phyloP scores from a whole-genome alignment of 2,113 vertebrate genomes.

The Hippoglossus stenolepis region DNA sequence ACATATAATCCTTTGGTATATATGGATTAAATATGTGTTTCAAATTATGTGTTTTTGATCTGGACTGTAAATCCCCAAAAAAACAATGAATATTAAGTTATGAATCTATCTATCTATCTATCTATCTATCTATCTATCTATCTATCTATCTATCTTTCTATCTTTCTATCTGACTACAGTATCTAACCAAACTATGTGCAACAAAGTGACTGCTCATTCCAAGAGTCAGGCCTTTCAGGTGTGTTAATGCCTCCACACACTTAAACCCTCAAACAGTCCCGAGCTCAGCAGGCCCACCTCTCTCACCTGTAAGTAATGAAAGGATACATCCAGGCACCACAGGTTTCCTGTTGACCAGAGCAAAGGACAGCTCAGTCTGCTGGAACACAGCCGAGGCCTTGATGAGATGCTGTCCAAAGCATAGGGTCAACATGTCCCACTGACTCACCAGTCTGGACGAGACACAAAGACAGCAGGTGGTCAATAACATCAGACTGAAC shows the following conservation, averaged over 20 bases:
- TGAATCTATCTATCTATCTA: too few relatives aligned
- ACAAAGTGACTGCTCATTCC: background rate
- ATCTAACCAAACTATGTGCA: background rate
- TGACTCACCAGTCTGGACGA: constrained; percentile 40
- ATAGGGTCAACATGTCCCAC: constrained; percentile 10
- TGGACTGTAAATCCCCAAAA: too few relatives aligned
- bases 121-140: too few relatives aligned
- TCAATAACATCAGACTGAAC: constrained; percentile 24
- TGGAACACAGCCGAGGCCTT: constrained; percentile 12
- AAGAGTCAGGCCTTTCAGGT: background rate
- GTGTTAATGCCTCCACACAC: background rate
- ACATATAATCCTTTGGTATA: too few relatives aligned
- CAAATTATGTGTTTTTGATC: too few relatives aligned
- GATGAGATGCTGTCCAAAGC: constrained; percentile 6
- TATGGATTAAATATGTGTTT: too few relatives aligned
- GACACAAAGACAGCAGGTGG: constrained; percentile 22
- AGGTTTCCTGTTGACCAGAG: constrained; percentile 14
- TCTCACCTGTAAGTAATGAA: constrained; percentile 54
- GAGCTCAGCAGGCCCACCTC: constrained; percentile 15
- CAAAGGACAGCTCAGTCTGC: constrained; percentile 1
- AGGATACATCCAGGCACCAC: constrained; percentile 82
- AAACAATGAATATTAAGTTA: too few relatives aligned
- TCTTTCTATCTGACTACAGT: background rate
- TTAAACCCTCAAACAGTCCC: background rate
- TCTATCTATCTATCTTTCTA: background rate